Evolutionary conservation across 2,113 vertebrate species (phyloP), one percentile per base, ranked within the genome.

Genomic region (Columba livia): DNA sequence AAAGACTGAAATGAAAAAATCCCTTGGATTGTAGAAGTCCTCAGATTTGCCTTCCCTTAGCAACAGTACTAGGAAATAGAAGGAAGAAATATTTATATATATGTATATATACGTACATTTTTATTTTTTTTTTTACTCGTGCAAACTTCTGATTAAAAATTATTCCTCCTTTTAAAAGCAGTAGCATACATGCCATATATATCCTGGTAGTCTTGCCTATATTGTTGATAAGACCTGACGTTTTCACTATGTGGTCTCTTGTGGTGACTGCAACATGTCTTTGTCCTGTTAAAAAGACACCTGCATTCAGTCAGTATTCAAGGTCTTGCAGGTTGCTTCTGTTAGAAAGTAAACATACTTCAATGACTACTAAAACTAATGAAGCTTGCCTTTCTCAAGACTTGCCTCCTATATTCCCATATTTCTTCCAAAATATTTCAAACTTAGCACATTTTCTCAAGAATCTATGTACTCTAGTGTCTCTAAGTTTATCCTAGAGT

Each of bases 151-250:
- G 15, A 53, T 38, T 70, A 24, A 78, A 91, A 80, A 23, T 7
- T 61, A 29, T 32, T 3, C 11, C 50, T 7, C 7, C 7, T 72
- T 67, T 83, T 67, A 79, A 73, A 93, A 53, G 15, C 38, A 80
- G 16, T 29, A 36, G 2, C 6, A 15, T 13, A 13, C 2, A 29
- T 32, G 3, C 4, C 40, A 7, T 21, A 12, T 51, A 5, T 65
- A n/a, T 80, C 73, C 8, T 3, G 2, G 20, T 34, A 53, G 8
- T 21, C 26, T 57, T 66, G 9, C 31, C 38, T 61, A 53, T 29
- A 26, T n/a, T 16, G 50, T 44, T 53, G 47, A 48, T 44, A 26
- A 80, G 50, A 90, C 5, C 18, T 53, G 34, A 48, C 0, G 0
- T 72, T 73, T 83, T 53, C 24, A 44, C 25, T 9, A 32, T 9